Percentiles rank a stretch among this genome's conserved stretches.
These are phyloP conservation scores for Rhodeus uyekii DNA, from an alignment of 2,797 vertebrate genomes.

Conservation along the genomic window DNA sequence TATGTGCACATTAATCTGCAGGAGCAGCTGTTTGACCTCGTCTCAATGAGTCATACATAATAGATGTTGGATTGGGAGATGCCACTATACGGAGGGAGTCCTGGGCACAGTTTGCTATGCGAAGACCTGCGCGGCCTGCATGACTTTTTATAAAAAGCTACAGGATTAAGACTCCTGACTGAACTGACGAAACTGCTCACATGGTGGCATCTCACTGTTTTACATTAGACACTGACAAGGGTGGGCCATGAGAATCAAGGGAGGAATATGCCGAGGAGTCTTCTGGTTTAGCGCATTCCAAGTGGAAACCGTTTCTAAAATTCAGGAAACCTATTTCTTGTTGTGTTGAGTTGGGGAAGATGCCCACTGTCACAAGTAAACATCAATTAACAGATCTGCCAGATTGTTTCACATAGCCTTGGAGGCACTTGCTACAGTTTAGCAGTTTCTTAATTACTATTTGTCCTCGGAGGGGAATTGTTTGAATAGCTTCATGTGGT, in stretches of 20 bases:
- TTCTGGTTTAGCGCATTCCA: background rate
- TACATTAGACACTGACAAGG: conserved; percentile 25
- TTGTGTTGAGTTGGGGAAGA: conserved; percentile 33
- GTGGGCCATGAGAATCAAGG: background rate
- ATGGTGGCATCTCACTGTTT: conserved; percentile 37
- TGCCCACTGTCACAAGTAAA: conserved; percentile 53
- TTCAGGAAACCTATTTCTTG: background rate
- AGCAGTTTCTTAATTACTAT: conserved; percentile 58
- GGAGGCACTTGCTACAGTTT: conserved; percentile 43
- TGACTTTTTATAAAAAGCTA: conserved; percentile 53
- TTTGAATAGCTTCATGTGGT: conserved; percentile 57
- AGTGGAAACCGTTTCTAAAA: background rate
- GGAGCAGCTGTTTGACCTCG: conserved; percentile 64
- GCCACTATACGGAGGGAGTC: conserved; percentile 52
- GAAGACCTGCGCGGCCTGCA: conserved; percentile 36
- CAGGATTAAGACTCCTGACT: conserved; percentile 50
- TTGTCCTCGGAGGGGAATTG: conserved; percentile 54
- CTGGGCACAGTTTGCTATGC: conserved; percentile 31
- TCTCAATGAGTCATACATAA: conserved; percentile 65
- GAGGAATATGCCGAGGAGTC: background rate
- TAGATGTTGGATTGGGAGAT: conserved; percentile 60
- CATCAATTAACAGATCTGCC: conserved; percentile 55
- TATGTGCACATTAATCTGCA: conserved; percentile 63
- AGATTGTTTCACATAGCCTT: conserved; percentile 57
- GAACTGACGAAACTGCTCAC: conserved; percentile 47